These are phyloP conservation scores for Selene dorsalis DNA, from an alignment of 2,797 vertebrate genomes.

Conservation along the genomic window DNA sequence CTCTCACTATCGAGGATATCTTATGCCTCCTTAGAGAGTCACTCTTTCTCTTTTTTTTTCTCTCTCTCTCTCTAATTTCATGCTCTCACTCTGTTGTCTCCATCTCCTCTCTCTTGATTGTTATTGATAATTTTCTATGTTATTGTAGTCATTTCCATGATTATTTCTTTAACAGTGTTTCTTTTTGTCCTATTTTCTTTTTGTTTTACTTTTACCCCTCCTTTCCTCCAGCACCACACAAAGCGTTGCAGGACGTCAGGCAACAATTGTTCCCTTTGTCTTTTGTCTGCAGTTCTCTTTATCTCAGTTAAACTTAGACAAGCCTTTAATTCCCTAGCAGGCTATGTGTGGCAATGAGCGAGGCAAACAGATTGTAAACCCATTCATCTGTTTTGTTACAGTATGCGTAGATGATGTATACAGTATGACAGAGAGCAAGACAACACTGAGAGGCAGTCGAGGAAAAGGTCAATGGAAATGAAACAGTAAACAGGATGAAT, in stretches of 20 bases:
- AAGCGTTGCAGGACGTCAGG: conserved; percentile 24
- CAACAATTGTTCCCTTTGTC: conserved; percentile 56
- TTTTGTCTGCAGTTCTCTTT: conserved; percentile 40
- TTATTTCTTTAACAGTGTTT: conserved; percentile 22
- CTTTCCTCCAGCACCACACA: conserved; percentile 2
- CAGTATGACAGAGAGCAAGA: conserved; percentile 13
- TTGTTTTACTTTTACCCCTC: background rate
- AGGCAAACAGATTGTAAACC: conserved; percentile 28
- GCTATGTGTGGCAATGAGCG: conserved; percentile 32
- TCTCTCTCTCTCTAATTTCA: conserved; percentile 60
- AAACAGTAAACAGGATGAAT: background rate
- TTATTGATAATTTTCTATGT: conserved; percentile 35
- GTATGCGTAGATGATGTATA: conserved; percentile 8
- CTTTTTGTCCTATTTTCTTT: background rate
- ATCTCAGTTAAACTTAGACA: conserved; percentile 29
- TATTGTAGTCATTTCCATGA: conserved; percentile 20
- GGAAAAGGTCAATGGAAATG: background rate
- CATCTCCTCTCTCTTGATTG: conserved; percentile 19
- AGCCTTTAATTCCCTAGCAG: conserved; percentile 44
- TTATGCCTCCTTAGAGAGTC: conserved; percentile 69
- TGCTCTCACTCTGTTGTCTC: conserved; percentile 56
- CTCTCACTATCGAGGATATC: conserved; percentile 63
- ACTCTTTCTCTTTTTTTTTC: conserved; percentile 34
- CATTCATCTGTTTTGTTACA: conserved; percentile 3
- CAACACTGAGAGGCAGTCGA: background rate